Conservation (phyloP, 1,140 invertebrate genomes). For the Ptiloglossa arizonensis region DNA sequence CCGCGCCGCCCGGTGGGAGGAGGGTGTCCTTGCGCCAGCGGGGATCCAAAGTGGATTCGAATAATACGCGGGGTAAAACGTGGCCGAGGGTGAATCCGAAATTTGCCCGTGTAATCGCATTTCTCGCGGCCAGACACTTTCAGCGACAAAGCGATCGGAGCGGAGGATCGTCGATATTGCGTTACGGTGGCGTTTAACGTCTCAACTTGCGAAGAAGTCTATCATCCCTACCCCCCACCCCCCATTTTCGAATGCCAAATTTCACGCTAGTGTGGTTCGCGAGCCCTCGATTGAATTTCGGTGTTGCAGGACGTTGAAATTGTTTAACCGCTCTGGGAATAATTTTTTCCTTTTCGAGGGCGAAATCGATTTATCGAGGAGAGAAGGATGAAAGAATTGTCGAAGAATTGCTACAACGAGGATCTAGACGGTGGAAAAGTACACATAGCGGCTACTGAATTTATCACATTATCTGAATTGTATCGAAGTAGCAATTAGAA, state of each 20-base stretch:
- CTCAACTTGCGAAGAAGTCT: neutral
- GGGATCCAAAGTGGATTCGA: slow-evolving; percentile 77
- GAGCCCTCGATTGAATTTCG: too few species aligned
- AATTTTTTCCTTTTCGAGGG: too few species aligned
- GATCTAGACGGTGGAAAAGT: too few species aligned
- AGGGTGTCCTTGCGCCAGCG: slow-evolving; percentile 72
- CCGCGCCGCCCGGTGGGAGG: slow-evolving; percentile 17
- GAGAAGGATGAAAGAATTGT: too few species aligned
- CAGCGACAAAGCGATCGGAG: slow-evolving; percentile 42
- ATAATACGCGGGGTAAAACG: slow-evolving; percentile 77
- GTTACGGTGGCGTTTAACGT: slow-evolving; percentile 41
- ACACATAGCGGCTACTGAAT: too few species aligned
- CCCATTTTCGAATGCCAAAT: slow-evolving; percentile 25
- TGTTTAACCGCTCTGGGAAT: neutral
- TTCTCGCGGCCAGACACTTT: slow-evolving; percentile 65
- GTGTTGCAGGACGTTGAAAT: too few species aligned
- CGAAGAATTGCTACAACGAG: too few species aligned
- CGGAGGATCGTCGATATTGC: slow-evolving; percentile 24
- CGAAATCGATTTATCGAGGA: too few species aligned
- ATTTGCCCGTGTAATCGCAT: slow-evolving; percentile 77
- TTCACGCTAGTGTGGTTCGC: neutral
- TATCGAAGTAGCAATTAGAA: too few species aligned
- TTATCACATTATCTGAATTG: too few species aligned
- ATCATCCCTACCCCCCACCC: too few species aligned
- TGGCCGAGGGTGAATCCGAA: slow-evolving; percentile 78